phyloP scores from a whole-genome alignment of 92 coral and sea anemone genomes.

The Epizoanthus stellaris region DNA sequence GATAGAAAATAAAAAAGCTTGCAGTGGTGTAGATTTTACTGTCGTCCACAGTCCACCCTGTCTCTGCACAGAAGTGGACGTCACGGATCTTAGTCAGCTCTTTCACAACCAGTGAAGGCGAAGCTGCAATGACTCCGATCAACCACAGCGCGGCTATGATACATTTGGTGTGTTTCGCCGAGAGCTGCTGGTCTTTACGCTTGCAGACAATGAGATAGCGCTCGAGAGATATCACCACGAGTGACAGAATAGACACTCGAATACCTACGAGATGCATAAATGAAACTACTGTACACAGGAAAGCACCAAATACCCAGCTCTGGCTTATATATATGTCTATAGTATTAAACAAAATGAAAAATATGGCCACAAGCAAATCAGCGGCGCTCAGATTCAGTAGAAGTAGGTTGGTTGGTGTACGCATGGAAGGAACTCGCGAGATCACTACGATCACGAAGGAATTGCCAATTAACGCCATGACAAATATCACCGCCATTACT shows the following conservation, averaged over 20 bases:
- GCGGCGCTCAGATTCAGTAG: conserved; percentile 78
- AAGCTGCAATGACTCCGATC: conserved; percentile 52
- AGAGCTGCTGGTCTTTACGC: conserved; percentile 53
- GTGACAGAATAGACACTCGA: conserved; percentile 71
- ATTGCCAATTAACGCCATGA: conserved; percentile 75
- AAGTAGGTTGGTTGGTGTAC: conserved; percentile 74
- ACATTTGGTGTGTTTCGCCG: conserved; percentile 51
- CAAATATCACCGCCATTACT: conserved; percentile 57
- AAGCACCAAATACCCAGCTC: conserved; percentile 76
- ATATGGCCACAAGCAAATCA: conserved; percentile 72
- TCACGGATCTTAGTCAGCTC: background rate
- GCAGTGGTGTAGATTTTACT: conserved; percentile 49
- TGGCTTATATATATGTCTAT: conserved; percentile 66
- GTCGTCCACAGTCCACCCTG: conserved; percentile 41
- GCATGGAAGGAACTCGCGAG: conserved; percentile 71
- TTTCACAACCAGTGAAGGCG: conserved; percentile 65
- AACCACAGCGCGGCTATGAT: conserved; percentile 62
- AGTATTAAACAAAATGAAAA: conserved; percentile 70
- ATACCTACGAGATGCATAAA: conserved; percentile 70
- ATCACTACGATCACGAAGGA: conserved; percentile 62
- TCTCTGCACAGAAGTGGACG: conserved; percentile 53
- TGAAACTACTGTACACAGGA: conserved; percentile 72
- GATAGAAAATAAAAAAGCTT: conserved; percentile 51
- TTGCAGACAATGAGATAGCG: conserved; percentile 76
- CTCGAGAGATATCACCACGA: conserved; percentile 76